Conservation (phyloP, 1,140 invertebrate genomes). For the Bombus sibiricus region DNA sequence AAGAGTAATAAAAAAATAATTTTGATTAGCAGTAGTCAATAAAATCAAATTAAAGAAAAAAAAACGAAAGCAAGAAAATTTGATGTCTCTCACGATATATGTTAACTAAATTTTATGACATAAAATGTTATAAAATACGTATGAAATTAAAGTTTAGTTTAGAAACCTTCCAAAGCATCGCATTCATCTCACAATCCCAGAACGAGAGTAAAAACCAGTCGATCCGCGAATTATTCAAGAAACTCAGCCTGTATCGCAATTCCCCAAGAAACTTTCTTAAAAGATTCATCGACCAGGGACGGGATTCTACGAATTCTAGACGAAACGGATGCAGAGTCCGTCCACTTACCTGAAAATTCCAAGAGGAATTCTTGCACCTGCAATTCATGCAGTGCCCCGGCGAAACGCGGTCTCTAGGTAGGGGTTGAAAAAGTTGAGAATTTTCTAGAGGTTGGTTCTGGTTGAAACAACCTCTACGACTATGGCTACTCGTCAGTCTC, state of each 20-base stretch:
- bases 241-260: neutral
- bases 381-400: neutral
- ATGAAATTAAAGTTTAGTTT: neutral
- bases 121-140: neutral
- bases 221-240: neutral
- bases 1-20: too few relatives aligned
- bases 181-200: neutral
- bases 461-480: neutral
- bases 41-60: neutral
- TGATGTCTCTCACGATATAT: too few relatives aligned
- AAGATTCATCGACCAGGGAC: neutral
- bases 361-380: neutral
- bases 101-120: neutral
- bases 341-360: neutral
- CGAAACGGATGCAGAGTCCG: neutral
- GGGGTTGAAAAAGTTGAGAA: neutral
- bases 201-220: fast-evolving
- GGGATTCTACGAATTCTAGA: neutral
- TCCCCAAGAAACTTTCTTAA: neutral
- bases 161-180: fast-evolving
- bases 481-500: neutral
- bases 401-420: neutral
- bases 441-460: neutral
- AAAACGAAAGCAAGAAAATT: neutral
- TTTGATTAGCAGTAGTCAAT: too few relatives aligned